Base-by-base conservation (phyloP, 2,113 vertebrate genomes). In the Cyprinodon variegatus region DNA sequence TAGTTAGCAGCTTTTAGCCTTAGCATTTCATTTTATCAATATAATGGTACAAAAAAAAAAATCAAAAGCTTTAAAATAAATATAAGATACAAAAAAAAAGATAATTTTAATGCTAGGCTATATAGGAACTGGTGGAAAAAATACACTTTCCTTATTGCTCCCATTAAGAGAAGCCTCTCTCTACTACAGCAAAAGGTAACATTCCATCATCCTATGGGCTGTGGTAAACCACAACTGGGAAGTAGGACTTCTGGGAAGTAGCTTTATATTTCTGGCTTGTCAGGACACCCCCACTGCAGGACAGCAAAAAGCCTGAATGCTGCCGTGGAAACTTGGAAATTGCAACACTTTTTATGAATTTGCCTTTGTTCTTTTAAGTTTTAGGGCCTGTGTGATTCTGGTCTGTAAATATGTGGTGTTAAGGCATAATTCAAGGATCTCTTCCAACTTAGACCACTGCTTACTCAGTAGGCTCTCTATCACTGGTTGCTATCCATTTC, bases 241-340 rank as follows among this genome's bases (percentile, higher is more conserved):
- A 61, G 22, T 64, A 41, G n/a, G 39, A 61, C 60, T 61, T 61
- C 22, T 61, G 63, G 63, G 63, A 65, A 65, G 41, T 11, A 41
- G 39, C 20, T 65, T 65, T 20, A 20, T 12, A 65, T 41, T 41
- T 65, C 63, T 65, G 20, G 63, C 10, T n/a, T 38, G 39, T n/a
- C 63, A n/a, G 63, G 11, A n/a, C 3, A 65, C 11, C 11, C 10
- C 20, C 41, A 12, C 40, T n/a, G 40, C 39, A 65, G 17, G 20
- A 38, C 61, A 9, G 14, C 41, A 65, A 20, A 20, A 11, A 20
- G 41, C 4, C 50, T 57, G 50, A 4, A 2, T 9, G 17, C 50
- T 4, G 41, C 62, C 41, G 1, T 65, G 20, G 4, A 65, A n/a
- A 20, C 39, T 41, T 9, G 3, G 60, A 65, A 41, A 65, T 11